phyloP scores from a whole-genome alignment of 2,797 vertebrate species.

The Tokudaia tokunoshimensis region DNA sequence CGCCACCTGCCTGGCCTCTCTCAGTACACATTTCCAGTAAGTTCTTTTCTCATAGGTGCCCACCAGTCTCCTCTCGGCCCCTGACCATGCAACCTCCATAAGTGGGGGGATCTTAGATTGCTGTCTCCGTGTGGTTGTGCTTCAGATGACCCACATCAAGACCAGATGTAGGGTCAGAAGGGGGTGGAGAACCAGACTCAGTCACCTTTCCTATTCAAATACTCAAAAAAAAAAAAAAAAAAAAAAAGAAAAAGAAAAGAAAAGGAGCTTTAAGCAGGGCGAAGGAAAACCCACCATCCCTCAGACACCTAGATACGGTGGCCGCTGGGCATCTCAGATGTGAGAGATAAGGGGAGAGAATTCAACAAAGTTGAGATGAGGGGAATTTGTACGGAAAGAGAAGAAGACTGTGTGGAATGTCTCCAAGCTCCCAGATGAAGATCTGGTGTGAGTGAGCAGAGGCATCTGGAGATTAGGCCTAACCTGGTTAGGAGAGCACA shows the following conservation, averaged over 20 bases:
- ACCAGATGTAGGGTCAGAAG: rapidly evolving
- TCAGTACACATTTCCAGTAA: not conserved
- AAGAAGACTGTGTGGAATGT: not conserved
- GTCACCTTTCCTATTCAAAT: not conserved
- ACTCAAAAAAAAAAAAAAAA: not conserved
- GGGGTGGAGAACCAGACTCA: not conserved
- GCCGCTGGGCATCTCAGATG: not conserved
- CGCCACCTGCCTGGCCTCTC: not conserved
- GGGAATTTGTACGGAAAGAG: not conserved
- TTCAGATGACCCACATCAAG: not conserved
- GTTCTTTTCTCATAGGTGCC: not conserved
- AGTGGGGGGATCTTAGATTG: not conserved
- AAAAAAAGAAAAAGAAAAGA: too few species aligned
- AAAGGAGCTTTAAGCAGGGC: not conserved
- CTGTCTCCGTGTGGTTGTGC: not conserved
- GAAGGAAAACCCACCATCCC: not conserved
- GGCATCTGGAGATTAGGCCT: not conserved
- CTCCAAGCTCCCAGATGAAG: not conserved
- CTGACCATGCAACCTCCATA: too few species aligned
- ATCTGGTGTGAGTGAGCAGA: not conserved
- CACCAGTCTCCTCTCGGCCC: not conserved
- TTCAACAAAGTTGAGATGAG: not conserved
- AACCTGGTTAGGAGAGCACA: not conserved
- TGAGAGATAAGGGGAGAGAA: not conserved
- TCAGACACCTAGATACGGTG: not conserved